These are phyloP conservation scores for Himalopsyche kuldschensis DNA, from an alignment of 2,888 invertebrate species.

Conservation along the genomic window DNA sequence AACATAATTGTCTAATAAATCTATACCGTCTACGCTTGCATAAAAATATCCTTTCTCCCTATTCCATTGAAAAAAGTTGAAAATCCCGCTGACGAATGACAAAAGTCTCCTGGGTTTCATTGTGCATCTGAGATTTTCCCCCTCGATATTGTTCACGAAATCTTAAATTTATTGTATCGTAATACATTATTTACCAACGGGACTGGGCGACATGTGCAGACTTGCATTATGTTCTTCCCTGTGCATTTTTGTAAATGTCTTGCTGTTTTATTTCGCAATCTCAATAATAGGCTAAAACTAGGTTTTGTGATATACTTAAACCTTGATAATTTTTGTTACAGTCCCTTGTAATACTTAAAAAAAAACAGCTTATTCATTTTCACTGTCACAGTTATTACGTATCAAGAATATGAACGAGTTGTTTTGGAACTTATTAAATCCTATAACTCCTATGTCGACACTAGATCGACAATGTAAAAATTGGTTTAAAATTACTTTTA, in stretches of 20 bases:
- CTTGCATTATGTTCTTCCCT: not conserved
- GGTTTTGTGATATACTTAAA: no score
- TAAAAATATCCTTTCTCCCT: not conserved
- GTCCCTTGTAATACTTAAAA: no score
- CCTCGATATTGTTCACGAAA: not conserved
- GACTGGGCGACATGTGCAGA: not conserved
- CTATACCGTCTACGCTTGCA: not conserved
- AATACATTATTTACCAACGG: not conserved
- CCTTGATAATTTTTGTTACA: no score
- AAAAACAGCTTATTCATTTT: no score
- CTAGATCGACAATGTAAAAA: no score
- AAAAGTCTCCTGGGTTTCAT: not conserved
- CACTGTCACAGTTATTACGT: no score
- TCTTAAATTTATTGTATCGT: not conserved
- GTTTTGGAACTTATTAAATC: no score
- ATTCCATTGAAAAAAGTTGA: not conserved
- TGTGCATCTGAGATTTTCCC: not conserved
- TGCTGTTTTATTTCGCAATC: not conserved
- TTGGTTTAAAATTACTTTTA: no score
- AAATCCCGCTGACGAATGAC: not conserved
- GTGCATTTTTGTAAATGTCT: not conserved
- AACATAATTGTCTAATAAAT: not conserved
- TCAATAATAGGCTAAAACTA: not conserved
- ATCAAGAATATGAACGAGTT: no score
- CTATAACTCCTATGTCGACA: no score